Evolutionary conservation across 2,113 vertebrate species (phyloP), one percentile per base, ranked within the genome.

Genomic region (Vulpes lagopus): DNA sequence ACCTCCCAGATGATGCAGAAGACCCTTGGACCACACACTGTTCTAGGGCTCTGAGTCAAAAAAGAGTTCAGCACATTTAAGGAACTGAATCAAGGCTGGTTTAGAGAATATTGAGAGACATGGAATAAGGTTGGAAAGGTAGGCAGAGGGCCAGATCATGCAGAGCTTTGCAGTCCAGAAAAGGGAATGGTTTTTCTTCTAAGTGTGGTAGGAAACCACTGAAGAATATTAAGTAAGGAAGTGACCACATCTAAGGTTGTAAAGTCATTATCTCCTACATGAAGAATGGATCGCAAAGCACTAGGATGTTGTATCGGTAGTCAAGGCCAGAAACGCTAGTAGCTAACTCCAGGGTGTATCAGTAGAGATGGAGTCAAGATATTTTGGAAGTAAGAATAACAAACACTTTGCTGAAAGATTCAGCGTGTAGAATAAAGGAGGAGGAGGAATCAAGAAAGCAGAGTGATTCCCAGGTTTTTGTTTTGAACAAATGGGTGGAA

Each of bases 401-500:
- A 94, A 92, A 30, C 38, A 38, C 59, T 91, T 89, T 85, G 64
- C 59, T 78, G 60, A 65, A 69, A 38, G 73, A 17, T 89, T 94
- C 88, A 78, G 4, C 55, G 16, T 80, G 83, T 89, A 32, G 16
- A 78, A 43, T 59, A 86, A 32, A 91, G 30, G 17, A 69, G 10
- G 16, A 91, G 65, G 35, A 78, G 73, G 60, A 49, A 32, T 35
- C 6, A n/a, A 79, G 43, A 51, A 78, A 51, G 25, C 22, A 51
- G 53, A 73, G 49, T 78, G 91, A 65, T 35, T 65, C 35, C 32
- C 35, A 60, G 43, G 59, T 76, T 95, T 86, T 35, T 51, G 25
- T 85, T 65, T 96, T 86, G 67, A 95, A 62, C 35, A 32, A 92
- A 86, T 69, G 78, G 76, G 35, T 16, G n/a, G 65, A 81, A 64